Conservation (phyloP, 53 echinoderm and acorn worm genomes). For the Astropecten irregularis region DNA sequence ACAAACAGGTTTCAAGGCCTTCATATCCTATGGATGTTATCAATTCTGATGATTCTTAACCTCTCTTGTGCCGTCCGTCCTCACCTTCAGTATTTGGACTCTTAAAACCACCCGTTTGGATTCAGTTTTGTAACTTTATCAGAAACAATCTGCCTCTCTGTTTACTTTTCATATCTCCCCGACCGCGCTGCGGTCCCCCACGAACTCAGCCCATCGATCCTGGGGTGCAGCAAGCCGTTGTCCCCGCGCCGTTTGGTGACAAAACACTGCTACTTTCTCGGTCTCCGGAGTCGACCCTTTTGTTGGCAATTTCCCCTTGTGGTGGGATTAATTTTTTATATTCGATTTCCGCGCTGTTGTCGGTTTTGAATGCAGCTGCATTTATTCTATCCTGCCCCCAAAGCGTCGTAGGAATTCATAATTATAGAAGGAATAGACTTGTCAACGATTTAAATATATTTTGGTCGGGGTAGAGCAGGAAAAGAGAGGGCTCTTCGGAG, state of each 20-base stretch:
- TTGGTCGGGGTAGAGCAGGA: constrained; percentile 35
- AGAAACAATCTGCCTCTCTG: constrained; percentile 41
- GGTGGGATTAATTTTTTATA: constrained; percentile 20
- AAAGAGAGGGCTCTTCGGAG: constrained; percentile 23
- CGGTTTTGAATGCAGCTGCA: constrained; percentile 27
- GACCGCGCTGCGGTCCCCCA: constrained; percentile 3
- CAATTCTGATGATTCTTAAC: background rate
- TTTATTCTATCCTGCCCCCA: background rate
- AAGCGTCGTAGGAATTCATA: constrained; percentile 35
- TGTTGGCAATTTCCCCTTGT: constrained; percentile 54
- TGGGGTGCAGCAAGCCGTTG: constrained; percentile 28
- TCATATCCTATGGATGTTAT: background rate
- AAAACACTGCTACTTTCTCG: constrained; percentile 64
- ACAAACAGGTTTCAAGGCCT: background rate
- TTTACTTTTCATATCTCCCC: constrained; percentile 53
- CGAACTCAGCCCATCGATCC: constrained; percentile 23
- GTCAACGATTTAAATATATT: constrained; percentile 17
- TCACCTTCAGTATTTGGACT: constrained; percentile 38
- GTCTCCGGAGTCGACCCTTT: constrained; percentile 52
- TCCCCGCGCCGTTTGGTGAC: constrained; percentile 56
- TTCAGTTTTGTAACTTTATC: constrained; percentile 16
- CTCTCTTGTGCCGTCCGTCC: too few species aligned
- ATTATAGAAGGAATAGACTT: background rate
- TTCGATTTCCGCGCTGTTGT: constrained; percentile 43
- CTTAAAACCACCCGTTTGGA: constrained; percentile 47